Conservation (phyloP, 2,888 invertebrate genomes). For the Metalampra italica region DNA sequence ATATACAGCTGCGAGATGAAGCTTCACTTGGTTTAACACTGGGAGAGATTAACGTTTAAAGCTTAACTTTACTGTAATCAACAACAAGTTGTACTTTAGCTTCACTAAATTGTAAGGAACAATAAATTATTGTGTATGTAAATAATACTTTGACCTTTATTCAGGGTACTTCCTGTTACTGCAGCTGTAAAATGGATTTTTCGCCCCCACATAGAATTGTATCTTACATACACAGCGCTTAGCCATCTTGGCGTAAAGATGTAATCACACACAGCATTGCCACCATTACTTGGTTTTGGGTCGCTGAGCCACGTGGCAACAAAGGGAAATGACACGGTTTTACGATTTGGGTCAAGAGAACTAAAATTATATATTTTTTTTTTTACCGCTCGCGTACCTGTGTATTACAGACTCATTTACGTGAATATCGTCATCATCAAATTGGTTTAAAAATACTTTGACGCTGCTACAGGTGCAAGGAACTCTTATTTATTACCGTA, state of each 20-base stretch:
- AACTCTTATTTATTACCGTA: not conserved
- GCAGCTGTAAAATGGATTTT: conserved; percentile 27
- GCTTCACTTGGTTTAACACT: conserved; percentile 65
- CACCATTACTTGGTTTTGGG: conserved; percentile 1
- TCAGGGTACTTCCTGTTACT: conserved; percentile 59
- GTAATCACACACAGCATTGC: conserved; percentile 4
- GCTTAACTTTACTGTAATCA: conserved; percentile 77
- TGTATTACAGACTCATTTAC: not conserved
- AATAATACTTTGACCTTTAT: conserved; percentile 73
- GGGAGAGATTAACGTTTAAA: conserved; percentile 67
- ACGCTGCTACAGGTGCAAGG: not conserved
- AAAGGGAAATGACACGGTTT: conserved; percentile 11
- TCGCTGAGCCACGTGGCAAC: conserved; percentile 2
- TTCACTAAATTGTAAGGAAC: conserved; percentile 78
- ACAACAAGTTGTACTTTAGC: conserved; percentile 76
- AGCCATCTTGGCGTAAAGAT: conserved; percentile 5
- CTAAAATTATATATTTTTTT: conserved; percentile 8
- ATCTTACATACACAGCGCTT: not conserved
- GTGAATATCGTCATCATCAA: not conserved
- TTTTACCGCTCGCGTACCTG: not conserved
- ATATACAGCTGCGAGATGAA: conserved; percentile 58
- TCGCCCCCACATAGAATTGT: not conserved
- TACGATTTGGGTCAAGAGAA: conserved; percentile 6
- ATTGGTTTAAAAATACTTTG: conserved; percentile 2
- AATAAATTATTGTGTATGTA: conserved; percentile 80